Evolutionary conservation across 2,888 invertebrate genomes (phyloP), one percentile per base, ranked within the genome.

Genomic region (Harpalus rubripes): DNA sequence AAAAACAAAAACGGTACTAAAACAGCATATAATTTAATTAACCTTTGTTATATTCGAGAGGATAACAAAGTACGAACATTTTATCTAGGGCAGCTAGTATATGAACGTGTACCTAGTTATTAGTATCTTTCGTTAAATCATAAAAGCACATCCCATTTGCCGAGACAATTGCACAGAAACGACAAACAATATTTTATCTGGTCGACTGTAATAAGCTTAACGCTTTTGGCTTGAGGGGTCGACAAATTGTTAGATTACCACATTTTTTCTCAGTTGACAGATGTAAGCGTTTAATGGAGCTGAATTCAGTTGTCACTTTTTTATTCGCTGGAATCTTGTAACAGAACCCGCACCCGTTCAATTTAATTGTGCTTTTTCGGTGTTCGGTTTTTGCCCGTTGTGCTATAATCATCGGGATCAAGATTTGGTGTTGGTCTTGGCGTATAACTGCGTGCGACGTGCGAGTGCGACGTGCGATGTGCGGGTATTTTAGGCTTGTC

Each of bases 241-340:
- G 90, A 90, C 90, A 90, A 90, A 90, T 89, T 89, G 89, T 88
- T 88, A 89, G 89, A 90, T 90, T 89, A 88, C 89, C 88, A 89
- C 88, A 89, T 89, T 90, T 90, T 90, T 88, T 87, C 85, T 88
- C 86, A 88, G 90, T 90, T 90, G 90, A 91, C 90, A 90, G 90
- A 90, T 90, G 90, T 90, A 90, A 90, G 90, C 90, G 90, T 90
- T 90, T 90, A 90, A 91, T 91, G 90, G 89, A 88, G 89, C 88
- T 90, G 90, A 90, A 90, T 90, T 90, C 88, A 89, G 68, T 89
- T 90, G 90, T 90, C 68, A 80, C 80, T 85, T 85, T 84, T 84
- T 80, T 85, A 85, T 85, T 68, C 18, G 58, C 56, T 44, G 79
- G 85, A 84, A 84, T 84, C 76, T 76, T 84, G 78, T 84, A 82